Base-by-base conservation (phyloP, 2,888 invertebrate species). In the Lycia hirtaria region DNA sequence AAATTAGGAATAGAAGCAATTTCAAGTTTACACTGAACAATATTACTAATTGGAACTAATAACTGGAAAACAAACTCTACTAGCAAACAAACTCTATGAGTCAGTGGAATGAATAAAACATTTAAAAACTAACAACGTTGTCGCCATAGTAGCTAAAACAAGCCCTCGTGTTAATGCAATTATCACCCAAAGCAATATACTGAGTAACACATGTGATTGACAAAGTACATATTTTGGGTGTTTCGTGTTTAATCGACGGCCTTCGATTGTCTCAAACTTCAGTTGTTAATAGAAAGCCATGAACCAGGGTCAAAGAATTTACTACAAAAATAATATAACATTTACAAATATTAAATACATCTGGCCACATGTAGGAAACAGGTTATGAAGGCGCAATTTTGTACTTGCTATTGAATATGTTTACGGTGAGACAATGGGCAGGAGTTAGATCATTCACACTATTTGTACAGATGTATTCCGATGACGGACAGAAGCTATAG, bases 1-100 rank as follows among this genome's bases (percentile, higher is more conserved):
- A 78, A 80, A 78, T 78, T 75, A 71, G 76, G 69, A 81, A 85
- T 79, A 76, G 63, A 75, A 69, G 53, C 51, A 49, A 55, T 62
- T 55, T 49, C 53, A 59, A 64, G 62, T 56, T 32, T 44, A 41
- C 22, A 33, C 7, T 33, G 7, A 38, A 24, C 48, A 24, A n/a
- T 40, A 17, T 26, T 49, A 38, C 15, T 35, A 48, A 56, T 44
- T 37, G 22, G 15, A 22, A 41, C 22, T 0, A 43, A 37, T 22
- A 44, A 9, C 20, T 28, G 14, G 4, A 1, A 19, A 35, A 26
- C n/a, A 0, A 35, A 41, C n/a, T n/a, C n/a, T n/a, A n/a, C n/a
- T n/a, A n/a, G n/a, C n/a, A n/a, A n/a, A n/a, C n/a, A n/a, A n/a
- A n/a, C n/a, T 17, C 43, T 35, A 54, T 35, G 35, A 28, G 45